Base-by-base conservation (phyloP, 2,797 vertebrate species). In the Picus viridis region DNA sequence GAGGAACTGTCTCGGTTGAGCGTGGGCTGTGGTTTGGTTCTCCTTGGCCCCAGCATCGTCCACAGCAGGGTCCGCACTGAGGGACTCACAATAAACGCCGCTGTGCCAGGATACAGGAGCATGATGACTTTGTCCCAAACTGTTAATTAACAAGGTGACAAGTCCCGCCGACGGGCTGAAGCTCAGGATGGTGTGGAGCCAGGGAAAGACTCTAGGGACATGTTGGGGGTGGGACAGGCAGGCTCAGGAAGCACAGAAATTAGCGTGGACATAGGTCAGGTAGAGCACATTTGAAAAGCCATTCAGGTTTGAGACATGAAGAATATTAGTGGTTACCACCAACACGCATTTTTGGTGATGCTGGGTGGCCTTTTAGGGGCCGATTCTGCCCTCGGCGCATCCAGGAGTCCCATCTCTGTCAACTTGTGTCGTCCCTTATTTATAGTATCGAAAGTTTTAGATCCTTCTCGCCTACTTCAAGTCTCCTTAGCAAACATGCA, bases 401-500 rank as follows among this genome's bases (percentile, higher is more conserved):
- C 2, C 45, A 47, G 27, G 58, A 76, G 10, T n/a, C 12, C 27
- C 16, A 30, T 43, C n/a, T 19, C 12, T 7, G 18, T 36, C 15
- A 62, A 65, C 32, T 43, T 26, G 10, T 65, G 41, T 56, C 6
- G 22, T 73, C 58, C 9, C 5, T 51, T 90, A 67, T 93, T 96
- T 93, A 63, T 86, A 62, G 45, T 61, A 45, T 1, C 5, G 67
- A 77, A 76, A 67, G 17, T 92, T 97, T 96, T 69, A 95, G 70
- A 88, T 77, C 70, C 43, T 76, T 20, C 36, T 86, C 36, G 11
- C 73, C 75, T 0, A 0, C 51, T 47, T 71, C 69, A 92, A 91
- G 43, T 91, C 30, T n/a, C 57, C 32, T 89, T 73, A 92, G 82
- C 86, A 97, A 96, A 89, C 90, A 90, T 9, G 23, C 75, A 89